Percentiles rank a stretch among this genome's conserved stretches.
Conservation (phyloP, 23 tunicate genomes). For the Ciona savignyi region DNA sequence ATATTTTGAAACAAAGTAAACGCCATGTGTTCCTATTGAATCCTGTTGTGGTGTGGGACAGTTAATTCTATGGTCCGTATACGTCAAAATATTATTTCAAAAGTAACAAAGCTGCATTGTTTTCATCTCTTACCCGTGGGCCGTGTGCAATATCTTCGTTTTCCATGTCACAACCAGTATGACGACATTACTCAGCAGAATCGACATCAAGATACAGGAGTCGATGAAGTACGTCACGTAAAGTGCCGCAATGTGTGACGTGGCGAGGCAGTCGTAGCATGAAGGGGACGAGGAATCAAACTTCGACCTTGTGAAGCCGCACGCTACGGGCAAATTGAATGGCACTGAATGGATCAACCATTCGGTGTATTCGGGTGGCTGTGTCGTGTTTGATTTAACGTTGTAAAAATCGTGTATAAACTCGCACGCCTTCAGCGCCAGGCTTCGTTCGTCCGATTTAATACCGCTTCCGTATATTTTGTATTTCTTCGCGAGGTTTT, state of each 20-base stretch:
- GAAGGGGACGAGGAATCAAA: conserved; percentile 5
- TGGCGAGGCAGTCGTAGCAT: conserved; percentile 12
- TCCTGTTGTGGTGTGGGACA: too few species aligned
- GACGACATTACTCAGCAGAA: conserved; percentile 22
- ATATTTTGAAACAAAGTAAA: too few species aligned
- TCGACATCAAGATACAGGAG: conserved; percentile 1
- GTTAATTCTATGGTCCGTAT: too few species aligned
- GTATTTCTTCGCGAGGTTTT: not conserved
- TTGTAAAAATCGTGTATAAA: conserved; percentile 15
- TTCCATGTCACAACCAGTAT: conserved; percentile 26
- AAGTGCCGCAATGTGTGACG: conserved; percentile 14
- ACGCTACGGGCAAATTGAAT: conserved; percentile 34
- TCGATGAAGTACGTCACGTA: conserved; percentile 16
- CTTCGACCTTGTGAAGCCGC: conserved; percentile 18
- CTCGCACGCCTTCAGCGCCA: conserved; percentile 18
- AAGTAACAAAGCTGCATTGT: too few species aligned
- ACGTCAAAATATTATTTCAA: too few species aligned
- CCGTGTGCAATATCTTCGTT: not conserved
- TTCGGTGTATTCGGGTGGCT: conserved; percentile 20
- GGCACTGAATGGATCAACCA: conserved; percentile 39
- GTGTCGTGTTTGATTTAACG: not conserved
- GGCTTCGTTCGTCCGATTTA: conserved; percentile 4
- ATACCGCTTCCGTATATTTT: not conserved
- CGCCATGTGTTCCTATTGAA: too few species aligned
- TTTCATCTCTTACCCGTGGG: conserved; percentile 49